Conservation (phyloP, 2,113 vertebrate species). For the Falcunculus frontatus region DNA sequence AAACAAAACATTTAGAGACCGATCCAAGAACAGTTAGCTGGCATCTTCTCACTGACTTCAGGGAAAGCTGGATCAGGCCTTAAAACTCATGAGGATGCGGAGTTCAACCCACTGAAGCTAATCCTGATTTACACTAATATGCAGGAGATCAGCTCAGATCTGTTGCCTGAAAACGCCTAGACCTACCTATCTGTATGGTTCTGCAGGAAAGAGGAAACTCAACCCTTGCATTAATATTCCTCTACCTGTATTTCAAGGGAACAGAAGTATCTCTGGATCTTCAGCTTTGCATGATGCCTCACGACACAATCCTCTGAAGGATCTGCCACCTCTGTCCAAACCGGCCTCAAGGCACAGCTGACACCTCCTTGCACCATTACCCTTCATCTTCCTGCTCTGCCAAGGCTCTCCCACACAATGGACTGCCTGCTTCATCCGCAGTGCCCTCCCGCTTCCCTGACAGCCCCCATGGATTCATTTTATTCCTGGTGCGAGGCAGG, state of each 20-base stretch:
- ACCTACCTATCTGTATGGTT: background rate
- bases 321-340: background rate
- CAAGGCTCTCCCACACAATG: background rate
- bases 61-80: background rate
- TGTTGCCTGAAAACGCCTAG: background rate
- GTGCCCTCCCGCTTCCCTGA: background rate
- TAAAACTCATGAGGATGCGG: background rate
- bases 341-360: rapidly evolving
- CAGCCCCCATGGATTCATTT: background rate
- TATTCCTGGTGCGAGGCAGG: rapidly evolving
- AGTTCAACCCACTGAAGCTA: background rate
- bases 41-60: background rate
- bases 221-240: background rate
- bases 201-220: background rate
- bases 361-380: background rate
- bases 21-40: background rate
- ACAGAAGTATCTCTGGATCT: background rate
- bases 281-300: background rate
- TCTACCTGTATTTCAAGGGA: background rate
- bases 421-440: rapidly evolving
- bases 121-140: background rate
- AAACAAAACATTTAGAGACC: background rate
- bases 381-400: background rate
- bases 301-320: background rate
- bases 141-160: background rate